Base-by-base conservation (phyloP, 1,140 invertebrate genomes). In the Anagrus nilaparvatae region DNA sequence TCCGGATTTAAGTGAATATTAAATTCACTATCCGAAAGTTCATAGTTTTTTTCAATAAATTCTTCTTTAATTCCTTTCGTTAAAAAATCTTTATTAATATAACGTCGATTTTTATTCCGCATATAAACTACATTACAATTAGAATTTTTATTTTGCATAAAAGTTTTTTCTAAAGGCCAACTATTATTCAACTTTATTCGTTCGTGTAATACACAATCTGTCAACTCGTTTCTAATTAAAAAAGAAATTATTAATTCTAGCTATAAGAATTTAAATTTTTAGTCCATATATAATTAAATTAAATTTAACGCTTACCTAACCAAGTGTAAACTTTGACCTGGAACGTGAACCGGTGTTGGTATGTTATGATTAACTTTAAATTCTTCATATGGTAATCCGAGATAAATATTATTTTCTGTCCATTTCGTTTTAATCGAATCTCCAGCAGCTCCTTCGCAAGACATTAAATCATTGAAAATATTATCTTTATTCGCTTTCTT, bases 351-450 rank as follows among this genome's bases (percentile, higher is more conserved):
- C 1, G 58, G 56, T 8, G 56, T 29, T 3, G 61, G 57, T 0
- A 39, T 51, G 19, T 65, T 64, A 23, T 34, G 32, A 10, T 54
- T 55, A 35, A 53, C 42, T 7, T 43, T 6, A 2, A 64, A 40
- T 27, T 66, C 53, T 6, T 55, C 37, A 34, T 54, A 54, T 16
- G 45, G 17, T 2, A 49, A 37, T 4, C 63, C 63, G 0, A 65
- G 44, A 27, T 58, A 65, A 2, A 56, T 19, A 10, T 60, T 40
- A 24, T 61, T 65, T 1, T 50, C 33, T 0, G 49, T 39, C 62
- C 62, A 65, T 0, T 41, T 47, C 7, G 51, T 37, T 9, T n/a
- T n/a, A n/a, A 38, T 16, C 3, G 36, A 8, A 4, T 40, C 46
- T 23, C 58, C 52, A n/a, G 49, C 55, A 0, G 49, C 54, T 3